phyloP scores from a whole-genome alignment of 2,888 invertebrate species.

The Himalopsyche anomala region DNA sequence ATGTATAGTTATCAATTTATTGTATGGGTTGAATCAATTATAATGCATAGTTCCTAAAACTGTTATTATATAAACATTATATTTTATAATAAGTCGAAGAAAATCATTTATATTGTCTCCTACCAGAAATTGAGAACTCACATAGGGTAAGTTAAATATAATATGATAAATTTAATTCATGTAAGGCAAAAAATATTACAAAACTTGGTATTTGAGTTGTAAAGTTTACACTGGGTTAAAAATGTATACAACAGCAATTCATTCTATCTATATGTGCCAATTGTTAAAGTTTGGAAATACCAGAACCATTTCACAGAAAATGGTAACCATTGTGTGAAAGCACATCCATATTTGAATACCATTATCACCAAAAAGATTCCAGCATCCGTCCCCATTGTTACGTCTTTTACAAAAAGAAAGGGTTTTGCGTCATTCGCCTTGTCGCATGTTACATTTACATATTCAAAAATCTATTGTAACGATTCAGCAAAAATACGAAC shows the following conservation, averaged over 20 bases:
- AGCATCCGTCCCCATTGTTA: conserved; percentile 46
- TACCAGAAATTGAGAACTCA: too few species aligned
- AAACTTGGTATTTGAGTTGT: too few species aligned
- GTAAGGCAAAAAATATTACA: too few species aligned
- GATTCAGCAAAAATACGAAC: conserved; percentile 38
- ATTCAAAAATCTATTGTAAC: conserved; percentile 23
- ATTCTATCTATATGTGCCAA: conserved; percentile 37
- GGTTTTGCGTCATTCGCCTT: conserved; percentile 44
- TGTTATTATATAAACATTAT: too few species aligned
- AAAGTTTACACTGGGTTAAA: too few species aligned
- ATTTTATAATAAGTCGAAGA: too few species aligned
- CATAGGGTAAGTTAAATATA: too few species aligned
- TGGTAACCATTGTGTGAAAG: conserved; percentile 32
- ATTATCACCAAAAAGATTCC: conserved; percentile 46
- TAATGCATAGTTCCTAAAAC: too few species aligned
- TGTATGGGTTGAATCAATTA: too few species aligned
- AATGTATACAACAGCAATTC: not conserved
- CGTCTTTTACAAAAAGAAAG: conserved; percentile 47
- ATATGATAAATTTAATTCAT: too few species aligned
- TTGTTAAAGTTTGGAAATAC: conserved; percentile 29
- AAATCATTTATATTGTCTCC: too few species aligned
- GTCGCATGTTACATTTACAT: conserved; percentile 35
- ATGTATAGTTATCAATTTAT: too few species aligned
- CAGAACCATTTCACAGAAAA: conserved; percentile 28
- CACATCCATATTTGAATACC: conserved; percentile 51